phyloP scores from a whole-genome alignment of 2,113 vertebrate genomes.

The Brachyhypopomus occidentalis region DNA sequence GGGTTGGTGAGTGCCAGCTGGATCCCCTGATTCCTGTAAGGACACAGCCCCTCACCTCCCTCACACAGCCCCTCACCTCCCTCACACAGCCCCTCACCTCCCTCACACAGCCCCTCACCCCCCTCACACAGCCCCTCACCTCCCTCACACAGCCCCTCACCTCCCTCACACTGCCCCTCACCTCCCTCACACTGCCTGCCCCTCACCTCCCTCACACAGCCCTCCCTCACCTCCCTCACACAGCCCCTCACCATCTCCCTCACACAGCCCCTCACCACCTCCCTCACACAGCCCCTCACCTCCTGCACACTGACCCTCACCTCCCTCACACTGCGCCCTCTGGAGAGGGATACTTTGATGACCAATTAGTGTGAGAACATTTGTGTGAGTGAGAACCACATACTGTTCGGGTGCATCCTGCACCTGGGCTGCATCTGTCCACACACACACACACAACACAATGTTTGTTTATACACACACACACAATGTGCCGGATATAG shows the following conservation, averaged over 20 bases:
- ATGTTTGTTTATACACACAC: background rate
- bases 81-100: background rate
- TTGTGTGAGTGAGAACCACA: constrained; percentile 1
- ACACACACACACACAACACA: background rate
- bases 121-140: background rate
- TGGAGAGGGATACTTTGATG: constrained; percentile 4
- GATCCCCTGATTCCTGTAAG: background rate
- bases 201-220: too few species aligned
- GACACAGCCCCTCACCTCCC: background rate
- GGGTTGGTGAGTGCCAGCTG: background rate
- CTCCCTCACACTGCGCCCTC: background rate
- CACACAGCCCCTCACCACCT: background rate
- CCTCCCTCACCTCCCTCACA: too few species aligned
- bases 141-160: too few species aligned
- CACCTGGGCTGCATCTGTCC: constrained; percentile 39
- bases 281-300: background rate
- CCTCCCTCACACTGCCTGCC: background rate
- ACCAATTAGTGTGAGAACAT: background rate
- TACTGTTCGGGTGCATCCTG: too few species aligned
- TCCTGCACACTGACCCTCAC: background rate
- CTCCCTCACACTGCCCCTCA: background rate
- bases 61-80: background rate
- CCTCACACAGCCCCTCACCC: background rate
- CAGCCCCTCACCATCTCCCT: background rate
- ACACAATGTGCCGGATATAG: background rate